phyloP scores from a whole-genome alignment of 2,888 invertebrate species.

The Sthenelais limicola region DNA sequence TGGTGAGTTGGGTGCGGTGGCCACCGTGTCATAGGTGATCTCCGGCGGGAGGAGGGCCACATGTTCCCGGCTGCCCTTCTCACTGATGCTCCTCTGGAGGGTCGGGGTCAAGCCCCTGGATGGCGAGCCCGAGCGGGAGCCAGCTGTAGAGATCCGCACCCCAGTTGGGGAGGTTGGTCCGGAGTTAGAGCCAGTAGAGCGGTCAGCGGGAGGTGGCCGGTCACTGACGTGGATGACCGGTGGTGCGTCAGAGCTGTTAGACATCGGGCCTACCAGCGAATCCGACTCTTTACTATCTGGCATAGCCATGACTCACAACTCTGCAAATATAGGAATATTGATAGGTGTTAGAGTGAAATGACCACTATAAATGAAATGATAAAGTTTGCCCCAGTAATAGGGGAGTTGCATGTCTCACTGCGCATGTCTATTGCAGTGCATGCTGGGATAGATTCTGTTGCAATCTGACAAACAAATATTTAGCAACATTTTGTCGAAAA shows the following conservation, averaged over 20 bases:
- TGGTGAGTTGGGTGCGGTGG: constrained; percentile 46
- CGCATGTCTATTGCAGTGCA: no score
- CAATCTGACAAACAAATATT: no score
- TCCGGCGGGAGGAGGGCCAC: constrained; percentile 45
- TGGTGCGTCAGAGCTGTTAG: constrained; percentile 5
- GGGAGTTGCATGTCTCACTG: no score
- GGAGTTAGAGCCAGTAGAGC: background rate
- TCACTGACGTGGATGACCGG: constrained; percentile 15
- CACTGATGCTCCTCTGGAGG: constrained; percentile 29
- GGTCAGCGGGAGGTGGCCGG: no score
- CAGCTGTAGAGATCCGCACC: background rate
- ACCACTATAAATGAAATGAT: no score
- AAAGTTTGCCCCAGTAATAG: no score
- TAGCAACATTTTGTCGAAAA: no score
- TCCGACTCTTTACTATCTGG: background rate
- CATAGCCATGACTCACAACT: constrained; percentile 15
- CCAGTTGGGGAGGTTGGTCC: background rate
- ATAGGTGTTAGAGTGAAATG: no score
- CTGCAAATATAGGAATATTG: background rate
- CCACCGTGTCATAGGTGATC: constrained; percentile 49
- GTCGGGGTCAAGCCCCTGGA: background rate
- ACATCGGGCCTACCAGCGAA: constrained; percentile 1
- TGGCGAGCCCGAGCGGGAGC: background rate
- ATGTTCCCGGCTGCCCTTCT: constrained; percentile 28
- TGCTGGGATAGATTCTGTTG: no score